Conservation (phyloP, 1,140 invertebrate genomes). For the Trinorchestia longiramus region DNA sequence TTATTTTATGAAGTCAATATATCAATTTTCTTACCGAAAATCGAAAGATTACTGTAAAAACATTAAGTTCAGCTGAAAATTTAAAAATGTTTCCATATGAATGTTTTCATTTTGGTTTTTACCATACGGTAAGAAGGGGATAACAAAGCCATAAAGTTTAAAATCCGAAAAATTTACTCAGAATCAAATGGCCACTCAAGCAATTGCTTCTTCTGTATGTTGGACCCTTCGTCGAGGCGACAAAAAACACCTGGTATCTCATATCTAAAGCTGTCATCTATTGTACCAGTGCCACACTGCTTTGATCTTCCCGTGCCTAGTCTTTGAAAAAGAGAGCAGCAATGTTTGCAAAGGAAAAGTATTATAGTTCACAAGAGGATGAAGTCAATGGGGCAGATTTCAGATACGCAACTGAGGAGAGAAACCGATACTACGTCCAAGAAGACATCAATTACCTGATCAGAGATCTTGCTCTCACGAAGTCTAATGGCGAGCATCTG, state of each 20-base stretch:
- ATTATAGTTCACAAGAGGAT: conserved; percentile 49
- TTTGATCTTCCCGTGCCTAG: neutral
- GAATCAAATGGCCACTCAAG: conserved; percentile 66
- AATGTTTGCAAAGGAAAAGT: neutral
- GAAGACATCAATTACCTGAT: conserved; percentile 57
- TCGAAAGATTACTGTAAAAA: too few relatives aligned
- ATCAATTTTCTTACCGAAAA: too few relatives aligned
- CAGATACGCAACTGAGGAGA: conserved; percentile 57
- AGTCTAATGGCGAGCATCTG: conserved; percentile 57
- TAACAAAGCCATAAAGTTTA: conserved; percentile 67
- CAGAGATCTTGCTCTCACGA: conserved; percentile 64
- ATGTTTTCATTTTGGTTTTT: conserved; percentile 57
- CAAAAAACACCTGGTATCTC: conserved; percentile 58
- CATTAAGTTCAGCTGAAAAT: too few relatives aligned
- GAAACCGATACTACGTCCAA: conserved; percentile 61
- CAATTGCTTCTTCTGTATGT: conserved; percentile 67
- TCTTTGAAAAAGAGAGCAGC: conserved; percentile 41
- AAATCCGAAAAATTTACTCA: conserved; percentile 67
- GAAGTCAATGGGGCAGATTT: conserved; percentile 41
- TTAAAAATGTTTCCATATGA: conserved; percentile 48
- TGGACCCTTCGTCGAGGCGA: conserved; percentile 65
- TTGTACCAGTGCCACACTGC: conserved; percentile 28
- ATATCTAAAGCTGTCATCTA: conserved; percentile 15
- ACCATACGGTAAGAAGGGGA: conserved; percentile 65
- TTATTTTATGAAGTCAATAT: too few relatives aligned